phyloP scores from a whole-genome alignment of 1,140 invertebrate genomes.

The Heliconius nattereri region DNA sequence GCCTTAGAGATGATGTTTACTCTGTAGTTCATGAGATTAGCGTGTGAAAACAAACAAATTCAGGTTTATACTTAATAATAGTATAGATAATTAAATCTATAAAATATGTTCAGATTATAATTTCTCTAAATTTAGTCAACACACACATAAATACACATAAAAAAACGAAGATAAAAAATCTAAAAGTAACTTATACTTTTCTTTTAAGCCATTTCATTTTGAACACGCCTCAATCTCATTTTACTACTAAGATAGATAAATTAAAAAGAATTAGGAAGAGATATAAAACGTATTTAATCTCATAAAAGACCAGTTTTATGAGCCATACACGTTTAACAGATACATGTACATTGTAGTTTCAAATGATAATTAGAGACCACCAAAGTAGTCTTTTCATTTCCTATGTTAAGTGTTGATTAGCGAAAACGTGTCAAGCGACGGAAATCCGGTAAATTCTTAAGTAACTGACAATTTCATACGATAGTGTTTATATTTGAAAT shows the following conservation, averaged over 20 bases:
- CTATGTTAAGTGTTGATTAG: conserved; percentile 29
- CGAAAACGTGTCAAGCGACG: conserved; percentile 35
- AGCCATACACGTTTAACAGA: conserved; percentile 30
- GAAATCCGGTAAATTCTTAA: conserved; percentile 23
- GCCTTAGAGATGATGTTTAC: not conserved
- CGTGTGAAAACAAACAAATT: not conserved
- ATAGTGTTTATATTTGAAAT: not conserved
- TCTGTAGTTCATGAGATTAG: not conserved
- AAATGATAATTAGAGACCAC: conserved; percentile 50
- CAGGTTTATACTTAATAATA: no score
- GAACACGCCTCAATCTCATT: not conserved
- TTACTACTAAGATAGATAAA: not conserved
- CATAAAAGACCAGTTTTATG: conserved; percentile 42
- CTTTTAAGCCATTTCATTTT: not conserved
- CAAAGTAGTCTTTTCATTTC: conserved; percentile 39
- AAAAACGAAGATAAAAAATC: not conserved
- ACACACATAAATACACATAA: no score
- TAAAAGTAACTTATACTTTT: not conserved
- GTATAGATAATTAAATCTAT: no score
- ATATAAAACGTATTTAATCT: conserved; percentile 15
- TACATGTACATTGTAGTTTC: conserved; percentile 31
- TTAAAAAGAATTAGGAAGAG: conserved; percentile 11
- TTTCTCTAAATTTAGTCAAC: no score
- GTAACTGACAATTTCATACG: not conserved
- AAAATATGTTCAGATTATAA: no score